A percentile compares a stretch with the other conserved stretches of the same genome.
These are phyloP conservation scores for Noctua pronuba DNA, from an alignment of 2,888 invertebrate genomes.

Conservation along the genomic window DNA sequence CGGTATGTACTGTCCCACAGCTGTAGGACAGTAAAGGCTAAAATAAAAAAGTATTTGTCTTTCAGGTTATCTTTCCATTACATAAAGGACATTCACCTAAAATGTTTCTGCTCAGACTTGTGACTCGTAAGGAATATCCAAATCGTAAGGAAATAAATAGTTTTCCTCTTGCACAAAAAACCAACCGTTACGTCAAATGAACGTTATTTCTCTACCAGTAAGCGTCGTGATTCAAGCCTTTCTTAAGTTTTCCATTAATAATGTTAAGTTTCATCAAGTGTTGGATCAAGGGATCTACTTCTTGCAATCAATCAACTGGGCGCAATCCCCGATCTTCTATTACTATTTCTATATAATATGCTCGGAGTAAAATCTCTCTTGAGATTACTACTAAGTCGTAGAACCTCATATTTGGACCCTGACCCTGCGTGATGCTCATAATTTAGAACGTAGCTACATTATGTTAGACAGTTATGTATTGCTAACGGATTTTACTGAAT, in stretches of 20 bases:
- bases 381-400: not conserved
- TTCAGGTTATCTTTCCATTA: slow-evolving; percentile 1
- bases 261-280: not conserved
- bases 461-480: slow-evolving; percentile 16
- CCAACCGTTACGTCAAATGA: not conserved
- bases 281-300: not conserved
- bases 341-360: not conserved
- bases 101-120: slow-evolving; percentile 7
- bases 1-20: no score
- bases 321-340: not conserved
- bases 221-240: not conserved
- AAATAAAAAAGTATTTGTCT: no score
- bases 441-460: slow-evolving; percentile 6
- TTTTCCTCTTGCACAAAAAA: slow-evolving; percentile 20
- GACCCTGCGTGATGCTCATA: not conserved
- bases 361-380: not conserved
- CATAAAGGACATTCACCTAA: not conserved
- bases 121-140: not conserved
- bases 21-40: no score
- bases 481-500: slow-evolving; percentile 31
- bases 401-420: not conserved
- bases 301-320: not conserved
- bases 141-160: slow-evolving; percentile 2
- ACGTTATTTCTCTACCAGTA: not conserved
- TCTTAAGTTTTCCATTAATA: not conserved